Conservation (phyloP, 2,113 vertebrate genomes). For the Oceanodroma tethys region DNA sequence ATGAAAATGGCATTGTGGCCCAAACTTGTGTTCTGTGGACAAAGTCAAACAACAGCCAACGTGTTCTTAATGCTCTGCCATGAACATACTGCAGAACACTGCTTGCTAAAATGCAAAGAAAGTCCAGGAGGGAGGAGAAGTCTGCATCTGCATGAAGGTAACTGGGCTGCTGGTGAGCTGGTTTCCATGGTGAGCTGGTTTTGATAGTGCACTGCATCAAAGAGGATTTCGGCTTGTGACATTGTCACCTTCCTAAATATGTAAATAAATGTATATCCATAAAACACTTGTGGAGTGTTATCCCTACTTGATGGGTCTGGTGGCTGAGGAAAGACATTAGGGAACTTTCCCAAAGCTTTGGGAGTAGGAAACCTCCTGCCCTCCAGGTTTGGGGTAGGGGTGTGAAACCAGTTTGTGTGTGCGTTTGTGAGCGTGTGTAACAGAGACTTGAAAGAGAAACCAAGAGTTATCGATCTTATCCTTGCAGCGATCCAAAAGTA, state of each 20-base stretch:
- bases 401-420: background rate
- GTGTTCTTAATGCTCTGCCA: accelerated
- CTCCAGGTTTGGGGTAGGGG: background rate
- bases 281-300: background rate
- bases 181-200: background rate
- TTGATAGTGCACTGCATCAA: background rate
- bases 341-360: background rate
- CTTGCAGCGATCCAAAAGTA: background rate
- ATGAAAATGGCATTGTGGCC: background rate
- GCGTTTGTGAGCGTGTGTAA: accelerated
- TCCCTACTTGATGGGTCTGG: background rate
- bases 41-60: background rate
- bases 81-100: background rate
- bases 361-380: background rate
- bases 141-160: accelerated
- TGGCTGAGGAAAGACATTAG: background rate
- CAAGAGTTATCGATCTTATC: background rate
- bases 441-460: background rate
- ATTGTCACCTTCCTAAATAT: background rate
- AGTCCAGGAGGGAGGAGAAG: background rate
- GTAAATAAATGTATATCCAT: background rate
- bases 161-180: background rate
- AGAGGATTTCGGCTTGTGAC: background rate
- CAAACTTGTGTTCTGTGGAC: background rate
- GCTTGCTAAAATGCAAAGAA: background rate